A percentile compares a stretch with the other conserved stretches of the same genome.
Conservation (phyloP, 2,888 invertebrate species). For the Mythimna loreyi region DNA sequence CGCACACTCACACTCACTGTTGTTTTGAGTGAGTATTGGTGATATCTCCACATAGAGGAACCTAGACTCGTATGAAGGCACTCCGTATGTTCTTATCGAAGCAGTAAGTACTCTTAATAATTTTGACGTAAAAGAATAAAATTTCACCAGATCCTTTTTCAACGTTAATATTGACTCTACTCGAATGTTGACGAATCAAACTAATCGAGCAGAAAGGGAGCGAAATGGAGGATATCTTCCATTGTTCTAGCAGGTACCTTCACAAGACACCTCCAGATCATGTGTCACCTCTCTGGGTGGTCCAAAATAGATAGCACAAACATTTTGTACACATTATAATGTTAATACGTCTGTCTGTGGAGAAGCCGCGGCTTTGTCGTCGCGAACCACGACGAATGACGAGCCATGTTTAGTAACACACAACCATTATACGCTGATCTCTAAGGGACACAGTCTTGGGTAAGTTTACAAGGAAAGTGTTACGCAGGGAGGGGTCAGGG, state of each 20-base stretch:
- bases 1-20: no score
- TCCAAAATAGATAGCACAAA: slow-evolving; percentile 86
- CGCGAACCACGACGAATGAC: slow-evolving; percentile 83
- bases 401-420: slow-evolving; percentile 67
- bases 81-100: no score
- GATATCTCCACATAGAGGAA: no score
- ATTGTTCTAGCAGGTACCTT: slow-evolving; percentile 84
- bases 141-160: neutral
- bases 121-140: no score
- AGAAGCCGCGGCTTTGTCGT: slow-evolving; percentile 80
- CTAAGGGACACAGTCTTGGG: slow-evolving; percentile 10
- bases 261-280: slow-evolving; percentile 77
- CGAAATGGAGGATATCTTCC: slow-evolving; percentile 78
- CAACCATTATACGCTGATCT: slow-evolving; percentile 66
- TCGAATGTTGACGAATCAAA: slow-evolving; percentile 58
- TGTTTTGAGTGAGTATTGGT: no score
- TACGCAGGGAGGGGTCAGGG: slow-evolving; percentile 62
- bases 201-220: slow-evolving; percentile 65
- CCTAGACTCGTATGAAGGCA: no score
- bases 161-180: neutral
- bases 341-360: slow-evolving; percentile 83
- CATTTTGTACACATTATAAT: slow-evolving; percentile 89
- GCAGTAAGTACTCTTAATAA: no score
- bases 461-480: slow-evolving; percentile 20
- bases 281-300: slow-evolving; percentile 87